phyloP scores from a whole-genome alignment of 1,140 invertebrate species.

The Hypothenemus hampei region DNA sequence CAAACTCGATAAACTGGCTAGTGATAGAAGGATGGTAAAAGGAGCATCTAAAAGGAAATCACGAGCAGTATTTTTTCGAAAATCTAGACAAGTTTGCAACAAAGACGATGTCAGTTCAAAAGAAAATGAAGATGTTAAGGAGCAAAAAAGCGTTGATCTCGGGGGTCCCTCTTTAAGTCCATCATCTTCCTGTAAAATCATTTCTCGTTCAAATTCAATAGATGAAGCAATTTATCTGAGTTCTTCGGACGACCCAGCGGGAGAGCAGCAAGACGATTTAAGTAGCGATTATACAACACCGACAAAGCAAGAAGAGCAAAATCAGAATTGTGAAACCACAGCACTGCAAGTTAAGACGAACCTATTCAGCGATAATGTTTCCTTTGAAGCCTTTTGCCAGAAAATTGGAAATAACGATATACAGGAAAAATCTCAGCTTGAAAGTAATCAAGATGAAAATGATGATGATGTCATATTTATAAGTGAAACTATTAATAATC shows the following conservation, averaged over 20 bases:
- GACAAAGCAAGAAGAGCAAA: neutral
- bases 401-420: neutral
- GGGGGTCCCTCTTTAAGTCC: too few relatives aligned
- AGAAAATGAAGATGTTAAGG: too few relatives aligned
- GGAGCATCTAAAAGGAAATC: conserved; percentile 34
- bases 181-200: neutral
- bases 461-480: conserved; percentile 22
- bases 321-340: neutral
- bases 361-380: conserved; percentile 4
- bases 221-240: conserved; percentile 6
- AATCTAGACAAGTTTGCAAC: neutral
- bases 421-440: neutral
- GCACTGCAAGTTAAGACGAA: too few relatives aligned
- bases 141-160: too few relatives aligned
- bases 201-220: neutral
- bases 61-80: neutral
- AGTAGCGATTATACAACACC: neutral
- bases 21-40: conserved; percentile 20
- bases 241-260: neutral
- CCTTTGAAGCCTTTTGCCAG: conserved; percentile 11
- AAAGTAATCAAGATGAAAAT: neutral
- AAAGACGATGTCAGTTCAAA: too few relatives aligned
- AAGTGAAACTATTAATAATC: neutral
- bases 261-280: too few relatives aligned
- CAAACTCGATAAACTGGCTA: conserved; percentile 22